phyloP scores from a whole-genome alignment of 1,140 invertebrate species.

The Ostrea edulis region DNA sequence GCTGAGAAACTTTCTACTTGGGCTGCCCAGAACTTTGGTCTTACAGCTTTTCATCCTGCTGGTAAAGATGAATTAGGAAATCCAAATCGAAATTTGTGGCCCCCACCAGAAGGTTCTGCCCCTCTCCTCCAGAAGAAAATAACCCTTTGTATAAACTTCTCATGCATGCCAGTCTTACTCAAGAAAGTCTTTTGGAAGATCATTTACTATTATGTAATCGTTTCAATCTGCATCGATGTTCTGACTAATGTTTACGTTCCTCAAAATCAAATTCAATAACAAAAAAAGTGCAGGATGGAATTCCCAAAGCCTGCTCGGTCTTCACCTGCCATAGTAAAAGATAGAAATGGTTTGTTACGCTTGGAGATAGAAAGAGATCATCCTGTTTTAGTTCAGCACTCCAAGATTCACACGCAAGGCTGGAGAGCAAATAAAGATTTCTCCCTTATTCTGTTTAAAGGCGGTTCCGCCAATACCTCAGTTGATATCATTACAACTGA shows the following conservation, averaged over 20 bases:
- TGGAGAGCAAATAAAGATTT: constrained; percentile 63
- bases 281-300: constrained; percentile 46
- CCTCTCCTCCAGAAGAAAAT: constrained; percentile 47
- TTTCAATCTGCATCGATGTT: too few relatives aligned
- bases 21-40: too few relatives aligned
- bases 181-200: constrained; percentile 52
- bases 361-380: too few relatives aligned
- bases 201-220: constrained; percentile 49
- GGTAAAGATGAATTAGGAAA: constrained; percentile 48
- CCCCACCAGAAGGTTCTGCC: constrained; percentile 51
- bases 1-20: too few relatives aligned
- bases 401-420: constrained; percentile 39
- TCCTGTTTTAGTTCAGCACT: constrained; percentile 48
- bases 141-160: constrained; percentile 44
- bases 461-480: constrained; percentile 47
- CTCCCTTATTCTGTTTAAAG: constrained; percentile 57
- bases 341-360: constrained; percentile 44
- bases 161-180: constrained; percentile 52
- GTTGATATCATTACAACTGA: too few relatives aligned
- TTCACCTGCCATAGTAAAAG: constrained; percentile 29
- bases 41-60: too few relatives aligned
- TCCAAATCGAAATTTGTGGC: constrained; percentile 47
- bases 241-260: constrained; percentile 44
- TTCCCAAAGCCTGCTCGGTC: constrained; percentile 17
- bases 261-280: neutral